Percentiles rank a stretch among this genome's conserved stretches.
Conservation (phyloP, 2,888 invertebrate genomes). For the Pasiphila rectangulata region DNA sequence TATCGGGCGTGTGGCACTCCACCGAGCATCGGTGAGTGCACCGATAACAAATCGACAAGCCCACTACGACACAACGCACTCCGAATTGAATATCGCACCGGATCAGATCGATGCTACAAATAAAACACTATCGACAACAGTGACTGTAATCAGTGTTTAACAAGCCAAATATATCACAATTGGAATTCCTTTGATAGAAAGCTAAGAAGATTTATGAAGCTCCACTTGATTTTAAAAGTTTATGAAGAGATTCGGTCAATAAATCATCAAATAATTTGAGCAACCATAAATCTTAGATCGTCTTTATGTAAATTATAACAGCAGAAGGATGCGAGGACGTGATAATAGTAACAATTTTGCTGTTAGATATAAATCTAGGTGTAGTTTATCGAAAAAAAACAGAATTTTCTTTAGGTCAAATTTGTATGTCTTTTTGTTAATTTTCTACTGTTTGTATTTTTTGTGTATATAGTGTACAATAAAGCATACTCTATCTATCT, state of each 20-base stretch:
- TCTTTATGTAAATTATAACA: slow-evolving; percentile 35
- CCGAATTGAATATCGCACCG: slow-evolving; percentile 3
- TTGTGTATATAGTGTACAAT: too few species aligned
- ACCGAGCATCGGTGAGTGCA: slow-evolving; percentile 49
- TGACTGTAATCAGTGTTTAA: slow-evolving; percentile 6
- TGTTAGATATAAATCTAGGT: slow-evolving; percentile 4
- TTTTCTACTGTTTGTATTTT: too few species aligned
- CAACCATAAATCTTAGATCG: slow-evolving; percentile 40
- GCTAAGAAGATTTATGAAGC: slow-evolving; percentile 45
- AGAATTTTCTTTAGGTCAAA: too few species aligned
- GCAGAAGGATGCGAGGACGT: slow-evolving; percentile 25
- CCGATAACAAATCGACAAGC: slow-evolving; percentile 52
- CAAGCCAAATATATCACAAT: slow-evolving; percentile 6
- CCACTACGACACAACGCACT: slow-evolving; percentile 7
- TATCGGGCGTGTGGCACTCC: slow-evolving; percentile 60
- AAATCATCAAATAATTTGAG: slow-evolving; percentile 47
- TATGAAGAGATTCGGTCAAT: slow-evolving; percentile 50
- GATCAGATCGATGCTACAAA: slow-evolving; percentile 10
- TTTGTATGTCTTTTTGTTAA: too few species aligned
- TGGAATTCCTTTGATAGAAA: slow-evolving; percentile 39
- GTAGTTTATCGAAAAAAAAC: too few species aligned
- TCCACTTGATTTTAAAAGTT: slow-evolving; percentile 38
- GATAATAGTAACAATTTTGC: slow-evolving; percentile 39
- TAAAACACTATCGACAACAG: slow-evolving; percentile 17
- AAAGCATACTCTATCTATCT: too few species aligned